Percentiles rank a stretch among this genome's conserved stretches.
Evolutionary conservation across 2,113 vertebrate species (phyloP).

Genomic region (Rissa tridactyla): DNA sequence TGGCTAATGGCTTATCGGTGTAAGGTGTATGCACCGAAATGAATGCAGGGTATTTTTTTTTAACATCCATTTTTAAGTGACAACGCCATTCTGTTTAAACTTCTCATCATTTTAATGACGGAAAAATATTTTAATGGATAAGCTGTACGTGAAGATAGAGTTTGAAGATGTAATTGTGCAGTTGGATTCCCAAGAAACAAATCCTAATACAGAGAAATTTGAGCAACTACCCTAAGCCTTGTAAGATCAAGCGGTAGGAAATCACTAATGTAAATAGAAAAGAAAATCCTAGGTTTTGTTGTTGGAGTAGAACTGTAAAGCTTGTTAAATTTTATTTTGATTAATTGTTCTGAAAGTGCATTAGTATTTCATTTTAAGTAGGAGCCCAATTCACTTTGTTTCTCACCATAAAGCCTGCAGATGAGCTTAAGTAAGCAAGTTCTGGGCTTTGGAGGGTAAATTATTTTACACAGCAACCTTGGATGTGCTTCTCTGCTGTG

Average conservation of each 20-base stretch:
- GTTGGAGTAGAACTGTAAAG: background rate
- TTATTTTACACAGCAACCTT: background rate
- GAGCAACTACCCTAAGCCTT: background rate
- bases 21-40: background rate
- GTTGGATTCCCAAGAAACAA: background rate
- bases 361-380: slow-evolving; percentile 36
- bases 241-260: background rate
- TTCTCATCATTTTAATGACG: background rate
- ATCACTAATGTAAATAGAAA: background rate
- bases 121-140: background rate
- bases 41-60: background rate
- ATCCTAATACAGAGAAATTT: background rate
- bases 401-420: background rate
- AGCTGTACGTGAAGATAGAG: background rate
- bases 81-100: background rate
- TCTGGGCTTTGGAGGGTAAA: background rate
- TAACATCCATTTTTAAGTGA: background rate
- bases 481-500: background rate
- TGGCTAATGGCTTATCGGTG: slow-evolving; percentile 8
- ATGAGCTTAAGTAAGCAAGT: slow-evolving; percentile 5
- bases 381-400: background rate
- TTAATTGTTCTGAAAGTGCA: background rate
- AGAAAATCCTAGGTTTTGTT: background rate
- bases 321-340: slow-evolving; percentile 15
- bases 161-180: background rate